These are phyloP conservation scores for Autographa pulchrina DNA, from an alignment of 2,888 invertebrate genomes.

Conservation along the genomic window DNA sequence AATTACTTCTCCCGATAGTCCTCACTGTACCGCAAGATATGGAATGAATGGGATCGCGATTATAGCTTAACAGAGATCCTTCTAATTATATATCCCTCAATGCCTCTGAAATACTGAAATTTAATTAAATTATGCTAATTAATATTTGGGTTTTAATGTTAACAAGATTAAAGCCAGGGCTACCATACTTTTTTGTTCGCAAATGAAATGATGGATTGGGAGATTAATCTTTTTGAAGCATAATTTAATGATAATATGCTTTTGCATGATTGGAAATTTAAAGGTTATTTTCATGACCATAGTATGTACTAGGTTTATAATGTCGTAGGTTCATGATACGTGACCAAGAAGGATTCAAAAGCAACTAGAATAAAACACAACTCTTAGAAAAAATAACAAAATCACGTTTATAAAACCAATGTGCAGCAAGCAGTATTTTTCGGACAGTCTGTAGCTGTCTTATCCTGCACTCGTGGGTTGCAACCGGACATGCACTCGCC, in stretches of 20 bases:
- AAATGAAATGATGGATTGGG: constrained; percentile 6
- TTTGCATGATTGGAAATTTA: background rate
- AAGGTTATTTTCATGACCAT: background rate
- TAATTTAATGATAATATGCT: background rate
- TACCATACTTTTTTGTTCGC: constrained; percentile 9
- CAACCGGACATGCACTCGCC: background rate
- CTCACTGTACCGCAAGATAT: constrained; percentile 41
- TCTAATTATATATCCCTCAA: constrained; percentile 52
- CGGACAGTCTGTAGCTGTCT: background rate
- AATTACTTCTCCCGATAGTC: constrained; percentile 42
- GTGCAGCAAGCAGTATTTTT: background rate
- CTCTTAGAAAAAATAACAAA: background rate
- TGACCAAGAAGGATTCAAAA: too few relatives aligned
- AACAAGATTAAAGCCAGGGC: background rate
- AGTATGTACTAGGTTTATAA: too few relatives aligned
- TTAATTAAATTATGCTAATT: constrained; percentile 46
- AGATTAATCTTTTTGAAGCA: background rate
- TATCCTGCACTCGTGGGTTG: background rate
- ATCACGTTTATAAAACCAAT: background rate
- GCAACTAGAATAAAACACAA: background rate
- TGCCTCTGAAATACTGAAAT: constrained; percentile 33
- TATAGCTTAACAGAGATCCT: constrained; percentile 31
- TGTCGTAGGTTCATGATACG: too few relatives aligned
- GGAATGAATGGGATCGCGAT: constrained; percentile 48
- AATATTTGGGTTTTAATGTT: constrained; percentile 27